Evolutionary conservation across 2,888 invertebrate genomes (phyloP), one percentile per base, ranked within the genome.

Genomic region (Noctua janthina): DNA sequence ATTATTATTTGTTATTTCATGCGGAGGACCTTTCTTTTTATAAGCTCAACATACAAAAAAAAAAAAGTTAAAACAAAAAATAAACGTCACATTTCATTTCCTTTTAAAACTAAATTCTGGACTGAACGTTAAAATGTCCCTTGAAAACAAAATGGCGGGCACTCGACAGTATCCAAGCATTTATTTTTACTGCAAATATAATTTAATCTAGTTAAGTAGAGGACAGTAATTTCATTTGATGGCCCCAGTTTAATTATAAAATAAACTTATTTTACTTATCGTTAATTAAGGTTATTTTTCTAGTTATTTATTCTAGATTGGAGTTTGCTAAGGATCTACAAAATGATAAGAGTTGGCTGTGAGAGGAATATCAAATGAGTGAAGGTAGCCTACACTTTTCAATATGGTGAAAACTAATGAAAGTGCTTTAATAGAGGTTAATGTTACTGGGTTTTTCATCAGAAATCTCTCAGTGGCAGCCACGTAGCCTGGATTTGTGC

Each of bases 131-230:
- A 71, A 74, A 78, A 69, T 54, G 51, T 46, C 6, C 11, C n/a
- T 35, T 54, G 4, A 35, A 69, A 70, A 82, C 46, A 84, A 87
- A 87, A 85, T 70, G 85, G 66, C 43, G 2, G 46, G 20, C 35
- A n/a, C 59, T 64, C 35, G 29, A 56, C 51, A 70, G 3, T 56
- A 17, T 15, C 15, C n/a, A 51, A 74, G 23, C 43, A 17, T 72
- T 75, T 59, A 75, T 73, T 79, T 71, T 76, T 64, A 66, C 15
- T 46, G n/a, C 59, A 78, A 83, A 83, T 59, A 73, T 64, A 35
- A 59, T 82, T 82, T 76, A 51, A 83, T 83, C 15, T 59, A n/a
- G 66, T 70, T 82, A 78, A 76, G 54, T 70, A 56, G 69, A 59
- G 35, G 43, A 76, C 46, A 35, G 62, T 79, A 71, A 87, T 78